Conservation (phyloP, 2,113 vertebrate genomes). For the Rhinolophus sinicus region DNA sequence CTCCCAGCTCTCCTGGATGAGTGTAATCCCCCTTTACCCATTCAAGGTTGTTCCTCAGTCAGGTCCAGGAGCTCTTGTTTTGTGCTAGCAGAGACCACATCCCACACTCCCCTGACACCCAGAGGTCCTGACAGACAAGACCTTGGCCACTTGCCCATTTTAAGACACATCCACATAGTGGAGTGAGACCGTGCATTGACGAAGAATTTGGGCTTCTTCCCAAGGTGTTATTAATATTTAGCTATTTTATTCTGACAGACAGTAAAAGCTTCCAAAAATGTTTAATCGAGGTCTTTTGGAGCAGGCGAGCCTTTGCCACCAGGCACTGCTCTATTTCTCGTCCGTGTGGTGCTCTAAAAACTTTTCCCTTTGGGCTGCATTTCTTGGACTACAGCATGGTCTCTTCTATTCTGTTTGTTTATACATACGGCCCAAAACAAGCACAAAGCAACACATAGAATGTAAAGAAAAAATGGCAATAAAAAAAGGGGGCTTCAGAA, state of each 20-base stretch:
- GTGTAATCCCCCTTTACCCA: background rate
- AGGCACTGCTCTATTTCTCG: background rate
- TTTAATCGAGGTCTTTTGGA: background rate
- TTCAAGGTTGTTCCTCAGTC: background rate
- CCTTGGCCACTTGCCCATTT: background rate
- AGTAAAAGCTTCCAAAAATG: background rate
- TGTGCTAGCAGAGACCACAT: background rate
- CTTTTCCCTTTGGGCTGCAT: background rate
- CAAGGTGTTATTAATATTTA: background rate
- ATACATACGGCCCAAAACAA: background rate
- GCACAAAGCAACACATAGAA: background rate
- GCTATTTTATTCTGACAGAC: background rate
- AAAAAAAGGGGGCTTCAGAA: background rate
- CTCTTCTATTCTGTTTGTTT: background rate
- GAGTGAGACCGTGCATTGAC: background rate
- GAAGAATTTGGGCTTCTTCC: background rate
- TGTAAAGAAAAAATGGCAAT: background rate
- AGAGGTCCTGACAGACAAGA: background rate
- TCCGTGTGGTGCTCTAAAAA: background rate
- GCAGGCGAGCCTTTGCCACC: background rate
- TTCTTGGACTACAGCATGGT: background rate
- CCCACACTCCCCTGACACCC: fast-evolving
- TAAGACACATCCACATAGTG: background rate
- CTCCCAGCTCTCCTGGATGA: background rate
- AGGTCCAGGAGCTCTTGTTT: background rate